Evolutionary conservation across 2,797 vertebrate genomes (phyloP).

Genomic region (Acomys russatus): DNA sequence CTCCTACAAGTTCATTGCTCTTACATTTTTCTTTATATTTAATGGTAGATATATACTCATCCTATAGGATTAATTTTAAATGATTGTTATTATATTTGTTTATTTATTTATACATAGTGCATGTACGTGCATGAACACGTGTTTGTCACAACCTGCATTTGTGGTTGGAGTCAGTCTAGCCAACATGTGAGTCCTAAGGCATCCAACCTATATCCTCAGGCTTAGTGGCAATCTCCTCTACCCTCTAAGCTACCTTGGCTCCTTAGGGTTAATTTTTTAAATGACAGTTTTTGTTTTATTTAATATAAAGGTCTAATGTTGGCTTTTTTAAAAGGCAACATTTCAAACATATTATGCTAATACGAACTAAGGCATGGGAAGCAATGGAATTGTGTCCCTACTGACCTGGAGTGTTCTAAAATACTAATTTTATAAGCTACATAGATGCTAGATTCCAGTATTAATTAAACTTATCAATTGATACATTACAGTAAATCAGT

Average conservation of each 20-base stretch:
- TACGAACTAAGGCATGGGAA: neutral
- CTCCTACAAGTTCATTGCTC: neutral
- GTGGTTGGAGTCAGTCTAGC: neutral
- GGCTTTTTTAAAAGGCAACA: too few relatives aligned
- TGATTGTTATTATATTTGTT: neutral
- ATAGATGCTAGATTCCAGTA: slow-evolving; percentile 2
- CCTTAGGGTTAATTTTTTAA: slow-evolving; percentile 20
- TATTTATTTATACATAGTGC: neutral
- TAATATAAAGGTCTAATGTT: neutral
- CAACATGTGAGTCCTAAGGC: neutral
- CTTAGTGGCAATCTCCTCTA: neutral
- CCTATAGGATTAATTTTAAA: neutral
- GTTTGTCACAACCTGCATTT: neutral
- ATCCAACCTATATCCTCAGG: neutral
- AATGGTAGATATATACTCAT: neutral
- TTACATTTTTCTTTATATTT: neutral
- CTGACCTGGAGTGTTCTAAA: neutral
- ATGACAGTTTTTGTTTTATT: neutral
- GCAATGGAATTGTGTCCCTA: slow-evolving; percentile 31
- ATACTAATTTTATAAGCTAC: slow-evolving; percentile 22
- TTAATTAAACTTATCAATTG: slow-evolving; percentile 10
- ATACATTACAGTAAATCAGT: slow-evolving; percentile 8
- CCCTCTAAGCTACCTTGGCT: neutral
- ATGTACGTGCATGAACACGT: neutral
- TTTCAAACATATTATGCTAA: too few relatives aligned